Percentiles rank a stretch among this genome's conserved stretches.
phyloP scores from a whole-genome alignment of 1,140 invertebrate species.

The Leptinotarsa lineolata region DNA sequence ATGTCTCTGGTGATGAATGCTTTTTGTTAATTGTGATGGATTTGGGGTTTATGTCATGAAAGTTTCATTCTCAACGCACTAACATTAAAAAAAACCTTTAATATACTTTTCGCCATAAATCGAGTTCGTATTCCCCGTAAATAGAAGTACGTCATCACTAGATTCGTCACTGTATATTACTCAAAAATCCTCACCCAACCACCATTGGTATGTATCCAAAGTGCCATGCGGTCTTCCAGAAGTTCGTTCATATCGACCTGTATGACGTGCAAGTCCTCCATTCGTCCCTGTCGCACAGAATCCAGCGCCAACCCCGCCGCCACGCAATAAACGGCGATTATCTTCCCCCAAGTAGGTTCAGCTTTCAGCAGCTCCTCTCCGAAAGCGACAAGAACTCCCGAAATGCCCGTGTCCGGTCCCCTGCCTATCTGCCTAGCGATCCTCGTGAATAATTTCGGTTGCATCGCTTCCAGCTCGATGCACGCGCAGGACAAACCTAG shows the following conservation, averaged over 20 bases:
- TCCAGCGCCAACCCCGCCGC: conserved; percentile 72
- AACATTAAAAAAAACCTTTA: too few relatives aligned
- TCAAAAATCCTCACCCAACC: conserved; percentile 65
- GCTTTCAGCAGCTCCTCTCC: conserved; percentile 60
- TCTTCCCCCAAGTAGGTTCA: conserved; percentile 70
- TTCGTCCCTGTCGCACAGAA: conserved; percentile 68
- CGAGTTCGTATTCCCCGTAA: too few relatives aligned
- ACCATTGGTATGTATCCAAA: conserved; percentile 72
- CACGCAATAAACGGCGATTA: conserved; percentile 70
- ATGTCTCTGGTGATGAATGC: too few relatives aligned
- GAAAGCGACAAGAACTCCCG: conserved; percentile 62
- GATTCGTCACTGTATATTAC: too few relatives aligned
- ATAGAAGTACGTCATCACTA: too few relatives aligned
- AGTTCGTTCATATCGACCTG: conserved; percentile 66
- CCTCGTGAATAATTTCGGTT: conserved; percentile 66
- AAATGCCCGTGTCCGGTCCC: conserved; percentile 58
- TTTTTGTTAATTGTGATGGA: too few relatives aligned
- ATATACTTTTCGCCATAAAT: too few relatives aligned
- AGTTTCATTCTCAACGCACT: too few relatives aligned
- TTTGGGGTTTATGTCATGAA: too few relatives aligned
- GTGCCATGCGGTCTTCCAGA: conserved; percentile 68
- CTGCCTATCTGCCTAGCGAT: conserved; percentile 62
- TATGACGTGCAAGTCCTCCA: conserved; percentile 67
- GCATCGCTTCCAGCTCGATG: conserved; percentile 67
- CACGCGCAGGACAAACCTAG: conserved; percentile 61